Evolutionary conservation across 2,113 vertebrate genomes (phyloP), one percentile per base, ranked within the genome.

Genomic region (Cnemophilus loriae): DNA sequence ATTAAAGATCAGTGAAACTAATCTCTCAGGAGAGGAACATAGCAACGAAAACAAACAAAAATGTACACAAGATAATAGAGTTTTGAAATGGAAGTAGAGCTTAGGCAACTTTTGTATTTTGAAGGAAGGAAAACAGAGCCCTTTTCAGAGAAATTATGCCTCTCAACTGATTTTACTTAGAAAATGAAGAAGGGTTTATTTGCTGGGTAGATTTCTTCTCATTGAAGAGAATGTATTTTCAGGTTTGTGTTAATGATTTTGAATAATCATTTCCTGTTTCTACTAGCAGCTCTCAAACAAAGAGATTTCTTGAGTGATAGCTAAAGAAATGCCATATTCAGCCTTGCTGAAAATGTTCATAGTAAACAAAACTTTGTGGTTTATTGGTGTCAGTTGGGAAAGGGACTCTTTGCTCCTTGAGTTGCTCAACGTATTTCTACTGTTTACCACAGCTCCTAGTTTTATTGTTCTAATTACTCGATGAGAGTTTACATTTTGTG

Each of bases 291-390:
- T 93, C 78, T 75, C 71, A 84, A 78, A 95, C 77, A 97, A 87
- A 94, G 78, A 96, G 95, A 95, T 97, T 91, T 96, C 82, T 96
- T 44, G 78, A 94, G 76, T 91, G 92, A 96, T 93, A 97, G 68
- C 55, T 84, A 91, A 68, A 91, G 94, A 92, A 77, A 93, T 95
- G 42, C 82, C 89, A 83, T 71, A 87, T 95, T 96, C 82, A 77
- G 49, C 44, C 70, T 82, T 70, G 37, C 52, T 89, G 61, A 91
- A 75, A 91, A 90, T 73, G 90, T 87, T 89, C 75, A 60, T 20
- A 74, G 47, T 89, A 90, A 82, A 92, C 84, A 95, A 76, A 90
- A 92, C 60, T 55, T 84, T 94, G 91, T 90, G 89, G 65, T 80
- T 92, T 95, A 50, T 80, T 90, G 16, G 84, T 90, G 59, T 93